Percentiles rank a stretch among this genome's conserved stretches.
Evolutionary conservation across 2,888 invertebrate genomes (phyloP).

Genomic region (Megalurothrips usitatus): DNA sequence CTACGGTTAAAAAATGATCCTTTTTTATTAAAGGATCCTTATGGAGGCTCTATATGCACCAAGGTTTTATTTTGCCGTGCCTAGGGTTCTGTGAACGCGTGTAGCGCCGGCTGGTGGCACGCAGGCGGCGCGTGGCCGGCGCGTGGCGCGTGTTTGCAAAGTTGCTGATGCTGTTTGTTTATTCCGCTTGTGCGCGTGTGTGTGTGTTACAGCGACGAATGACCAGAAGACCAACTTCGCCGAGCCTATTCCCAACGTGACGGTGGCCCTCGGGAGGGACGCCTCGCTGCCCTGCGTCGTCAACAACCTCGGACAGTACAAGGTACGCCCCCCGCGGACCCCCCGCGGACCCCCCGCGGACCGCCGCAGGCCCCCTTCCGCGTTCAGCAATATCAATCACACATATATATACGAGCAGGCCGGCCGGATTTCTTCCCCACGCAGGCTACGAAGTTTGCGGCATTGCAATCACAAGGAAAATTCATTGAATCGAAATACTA

Average conservation of each 20-base stretch:
- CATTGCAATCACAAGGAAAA: too few relatives aligned
- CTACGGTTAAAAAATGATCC: too few relatives aligned
- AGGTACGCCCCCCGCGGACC: constrained; percentile 64
- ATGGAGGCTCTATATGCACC: too few relatives aligned
- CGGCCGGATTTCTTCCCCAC: not conserved
- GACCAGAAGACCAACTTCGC: constrained; percentile 73
- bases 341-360: too few relatives aligned
- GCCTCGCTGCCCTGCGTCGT: constrained; percentile 86
- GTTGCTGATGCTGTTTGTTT: not conserved
- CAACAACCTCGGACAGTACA: constrained; percentile 82
- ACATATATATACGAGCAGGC: not conserved
- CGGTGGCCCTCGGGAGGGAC: constrained; percentile 83
- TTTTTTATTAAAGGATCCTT: too few relatives aligned
- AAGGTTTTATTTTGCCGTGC: too few relatives aligned
- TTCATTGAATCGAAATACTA: too few relatives aligned
- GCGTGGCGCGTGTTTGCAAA: not conserved
- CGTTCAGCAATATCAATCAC: not conserved
- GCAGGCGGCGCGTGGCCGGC: not conserved
- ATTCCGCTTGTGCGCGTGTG: not conserved
- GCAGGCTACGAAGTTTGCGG: too few relatives aligned
- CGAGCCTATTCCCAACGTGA: constrained; percentile 88
- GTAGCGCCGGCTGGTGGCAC: too few relatives aligned
- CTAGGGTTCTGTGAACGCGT: too few relatives aligned
- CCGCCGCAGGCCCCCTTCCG: too few relatives aligned
- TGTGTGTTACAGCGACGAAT: constrained; percentile 3